Percentiles rank a stretch among this genome's conserved stretches.
Conservation (phyloP, 2,888 invertebrate genomes). For the Andrena trimmerana region DNA sequence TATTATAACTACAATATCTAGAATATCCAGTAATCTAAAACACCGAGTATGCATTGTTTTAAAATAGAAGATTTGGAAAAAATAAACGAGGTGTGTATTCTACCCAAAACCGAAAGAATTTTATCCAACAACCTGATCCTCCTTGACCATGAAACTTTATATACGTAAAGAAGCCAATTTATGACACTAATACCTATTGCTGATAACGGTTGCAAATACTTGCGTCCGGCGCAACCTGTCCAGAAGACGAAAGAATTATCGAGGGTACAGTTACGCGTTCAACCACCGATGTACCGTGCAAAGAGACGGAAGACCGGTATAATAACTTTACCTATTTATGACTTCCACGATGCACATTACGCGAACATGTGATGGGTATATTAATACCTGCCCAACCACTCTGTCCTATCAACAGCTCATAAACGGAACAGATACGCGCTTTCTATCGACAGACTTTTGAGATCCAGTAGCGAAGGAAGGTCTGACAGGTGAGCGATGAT, state of each 20-base stretch:
- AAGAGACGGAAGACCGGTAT: not conserved
- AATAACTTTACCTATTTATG: conserved; percentile 9
- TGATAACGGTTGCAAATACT: not conserved
- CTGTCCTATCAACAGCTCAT: not conserved
- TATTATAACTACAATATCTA: too few relatives aligned
- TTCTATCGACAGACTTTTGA: not conserved
- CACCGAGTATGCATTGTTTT: too few relatives aligned
- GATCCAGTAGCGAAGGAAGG: not conserved
- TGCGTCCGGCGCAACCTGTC: not conserved
- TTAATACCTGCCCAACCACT: conserved; percentile 34
- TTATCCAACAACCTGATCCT: too few relatives aligned
- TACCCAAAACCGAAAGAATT: too few relatives aligned
- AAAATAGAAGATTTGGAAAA: too few relatives aligned
- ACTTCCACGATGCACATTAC: not conserved
- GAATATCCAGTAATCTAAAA: too few relatives aligned
- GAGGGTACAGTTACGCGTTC: not conserved
- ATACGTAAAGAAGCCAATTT: not conserved
- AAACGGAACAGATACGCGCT: not conserved
- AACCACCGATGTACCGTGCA: not conserved
- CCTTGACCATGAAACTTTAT: not conserved
- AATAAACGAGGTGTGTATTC: too few relatives aligned
- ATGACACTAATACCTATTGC: not conserved
- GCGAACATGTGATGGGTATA: conserved; percentile 3
- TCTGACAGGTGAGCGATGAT: not conserved
- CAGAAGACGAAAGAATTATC: not conserved